phyloP scores from a whole-genome alignment of 1,140 invertebrate genomes.

The Diploscapter pachys region DNA sequence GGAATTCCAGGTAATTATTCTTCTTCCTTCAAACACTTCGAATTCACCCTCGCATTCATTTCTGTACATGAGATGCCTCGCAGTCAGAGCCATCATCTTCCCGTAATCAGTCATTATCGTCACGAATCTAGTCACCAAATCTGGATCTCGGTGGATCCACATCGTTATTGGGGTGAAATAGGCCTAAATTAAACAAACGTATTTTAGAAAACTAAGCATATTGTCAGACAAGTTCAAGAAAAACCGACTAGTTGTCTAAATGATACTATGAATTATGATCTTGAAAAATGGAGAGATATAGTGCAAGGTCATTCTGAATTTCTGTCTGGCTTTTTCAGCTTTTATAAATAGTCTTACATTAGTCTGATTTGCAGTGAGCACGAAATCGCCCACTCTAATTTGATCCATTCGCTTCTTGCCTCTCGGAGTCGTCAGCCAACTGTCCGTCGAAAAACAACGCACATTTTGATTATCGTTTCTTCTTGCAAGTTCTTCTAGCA shows the following conservation, averaged over 20 bases:
- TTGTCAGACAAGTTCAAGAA: too few relatives aligned
- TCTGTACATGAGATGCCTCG: conserved; percentile 20
- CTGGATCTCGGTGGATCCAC: conserved; percentile 18
- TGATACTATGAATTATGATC: neutral
- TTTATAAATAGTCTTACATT: neutral
- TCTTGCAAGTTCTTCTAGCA: too few relatives aligned
- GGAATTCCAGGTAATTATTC: neutral
- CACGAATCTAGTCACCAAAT: conserved; percentile 11
- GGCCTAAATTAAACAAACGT: neutral
- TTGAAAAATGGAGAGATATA: neutral
- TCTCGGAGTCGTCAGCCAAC: neutral
- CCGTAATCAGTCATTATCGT: conserved; percentile 21
- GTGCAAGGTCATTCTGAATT: neutral
- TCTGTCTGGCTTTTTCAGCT: too few relatives aligned
- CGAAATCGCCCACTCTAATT: conserved; percentile 9
- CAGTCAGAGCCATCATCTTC: conserved; percentile 10
- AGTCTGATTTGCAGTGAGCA: conserved; percentile 17
- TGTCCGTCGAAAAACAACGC: conserved; percentile 11
- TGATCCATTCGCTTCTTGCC: conserved; percentile 18
- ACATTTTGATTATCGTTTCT: too few relatives aligned
- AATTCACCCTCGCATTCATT: conserved; percentile 23
- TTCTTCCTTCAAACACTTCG: neutral
- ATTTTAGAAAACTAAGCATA: neutral
- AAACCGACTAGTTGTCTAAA: too few relatives aligned
- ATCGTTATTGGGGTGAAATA: conserved; percentile 21